Evolutionary conservation across 2,797 vertebrate species (phyloP).

Genomic region (Gephyroberyx darwinii): DNA sequence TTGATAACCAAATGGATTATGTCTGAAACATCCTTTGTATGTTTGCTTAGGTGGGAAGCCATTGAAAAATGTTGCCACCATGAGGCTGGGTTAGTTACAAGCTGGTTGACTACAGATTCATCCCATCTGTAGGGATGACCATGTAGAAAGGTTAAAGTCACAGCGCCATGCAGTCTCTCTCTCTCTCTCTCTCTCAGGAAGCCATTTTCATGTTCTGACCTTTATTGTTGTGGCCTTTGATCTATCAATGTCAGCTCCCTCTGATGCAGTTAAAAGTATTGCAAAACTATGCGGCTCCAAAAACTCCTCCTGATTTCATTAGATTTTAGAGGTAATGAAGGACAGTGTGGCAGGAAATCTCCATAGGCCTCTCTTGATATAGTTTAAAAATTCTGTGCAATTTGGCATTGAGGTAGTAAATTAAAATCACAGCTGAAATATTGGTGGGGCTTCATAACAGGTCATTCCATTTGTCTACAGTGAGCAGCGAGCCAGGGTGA

Average conservation of each 20-base stretch:
- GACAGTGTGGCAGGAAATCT: neutral
- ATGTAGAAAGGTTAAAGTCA: neutral
- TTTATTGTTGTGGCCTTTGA: constrained; percentile 43
- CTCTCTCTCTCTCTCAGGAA: constrained; percentile 27
- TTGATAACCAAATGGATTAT: constrained; percentile 54
- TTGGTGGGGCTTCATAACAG: constrained; percentile 22
- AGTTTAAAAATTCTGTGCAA: constrained; percentile 15
- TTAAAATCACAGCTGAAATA: constrained; percentile 28
- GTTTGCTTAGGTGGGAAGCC: constrained; percentile 49
- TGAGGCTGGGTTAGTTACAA: constrained; percentile 38
- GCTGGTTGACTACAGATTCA: constrained; percentile 43
- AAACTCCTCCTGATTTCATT: neutral
- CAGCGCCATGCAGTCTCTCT: neutral
- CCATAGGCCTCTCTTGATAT: neutral
- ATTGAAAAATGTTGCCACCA: constrained; percentile 16
- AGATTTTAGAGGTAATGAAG: neutral
- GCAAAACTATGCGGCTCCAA: neutral
- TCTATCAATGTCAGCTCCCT: constrained; percentile 16
- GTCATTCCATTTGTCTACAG: neutral
- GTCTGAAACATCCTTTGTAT: constrained; percentile 56
- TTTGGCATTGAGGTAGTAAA: constrained; percentile 2
- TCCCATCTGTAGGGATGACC: constrained; percentile 16
- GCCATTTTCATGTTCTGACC: constrained; percentile 38
- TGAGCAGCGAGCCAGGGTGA: neutral
- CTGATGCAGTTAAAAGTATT: constrained; percentile 27